Evolutionary conservation across 2,888 invertebrate species (phyloP).

Genomic region (Watsonalla cultraria): DNA sequence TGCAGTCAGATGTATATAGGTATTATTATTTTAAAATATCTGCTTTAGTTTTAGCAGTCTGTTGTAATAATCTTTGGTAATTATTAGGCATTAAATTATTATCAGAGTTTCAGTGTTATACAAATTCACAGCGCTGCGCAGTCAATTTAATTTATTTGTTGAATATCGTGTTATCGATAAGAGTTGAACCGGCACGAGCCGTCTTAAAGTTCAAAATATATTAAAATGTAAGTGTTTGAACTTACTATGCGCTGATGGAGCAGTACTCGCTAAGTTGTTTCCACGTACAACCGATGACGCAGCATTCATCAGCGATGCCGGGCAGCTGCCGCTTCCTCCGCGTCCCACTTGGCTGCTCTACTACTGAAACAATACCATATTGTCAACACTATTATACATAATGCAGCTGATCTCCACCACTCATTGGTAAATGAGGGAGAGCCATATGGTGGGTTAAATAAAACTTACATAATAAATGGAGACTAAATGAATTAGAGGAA

Average conservation of each 20-base stretch:
- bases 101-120: neutral
- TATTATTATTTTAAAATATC: too few relatives aligned
- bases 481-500: too few relatives aligned
- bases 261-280: slow-evolving; percentile 66
- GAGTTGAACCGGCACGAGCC: slow-evolving; percentile 1
- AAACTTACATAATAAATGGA: too few relatives aligned
- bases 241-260: slow-evolving; percentile 64
- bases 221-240: slow-evolving; percentile 3
- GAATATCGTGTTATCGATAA: slow-evolving; percentile 1
- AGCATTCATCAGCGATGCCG: slow-evolving; percentile 70
- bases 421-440: neutral
- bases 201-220: neutral
- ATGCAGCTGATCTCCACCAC: neutral
- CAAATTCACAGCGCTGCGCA: neutral
- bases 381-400: neutral
- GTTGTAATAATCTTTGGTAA: too few relatives aligned
- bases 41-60: too few relatives aligned
- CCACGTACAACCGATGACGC: slow-evolving; percentile 61
- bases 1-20: too few relatives aligned
- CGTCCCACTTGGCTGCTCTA: slow-evolving; percentile 56
- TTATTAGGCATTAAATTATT: too few relatives aligned
- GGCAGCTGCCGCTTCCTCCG: slow-evolving; percentile 51
- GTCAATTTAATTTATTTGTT: neutral
- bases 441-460: too few relatives aligned
- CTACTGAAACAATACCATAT: slow-evolving; percentile 38